These are phyloP conservation scores for Bothrops jararaca DNA, from an alignment of 2,113 vertebrate species.

Conservation along the genomic window DNA sequence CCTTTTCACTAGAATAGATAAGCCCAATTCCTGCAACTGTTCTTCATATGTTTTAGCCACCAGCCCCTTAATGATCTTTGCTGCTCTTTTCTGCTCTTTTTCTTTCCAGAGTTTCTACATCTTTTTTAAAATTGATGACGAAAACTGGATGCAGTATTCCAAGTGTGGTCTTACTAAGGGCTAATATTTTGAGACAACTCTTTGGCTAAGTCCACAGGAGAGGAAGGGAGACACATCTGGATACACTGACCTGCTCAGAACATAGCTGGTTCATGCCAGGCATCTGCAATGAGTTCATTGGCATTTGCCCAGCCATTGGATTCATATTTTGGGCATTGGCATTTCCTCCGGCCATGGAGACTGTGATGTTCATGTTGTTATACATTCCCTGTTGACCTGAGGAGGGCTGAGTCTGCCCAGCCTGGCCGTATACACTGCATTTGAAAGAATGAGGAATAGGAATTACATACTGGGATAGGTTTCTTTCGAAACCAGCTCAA, in stretches of 20 bases:
- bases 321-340: slow-evolving; percentile 80
- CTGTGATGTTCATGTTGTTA: slow-evolving; percentile 98
- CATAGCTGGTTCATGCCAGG: slow-evolving; percentile 81
- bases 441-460: slow-evolving; percentile 41
- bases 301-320: slow-evolving; percentile 82
- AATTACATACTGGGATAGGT: slow-evolving; percentile 32
- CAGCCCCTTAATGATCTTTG: background rate
- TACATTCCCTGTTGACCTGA: slow-evolving; percentile 88
- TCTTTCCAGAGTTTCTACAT: background rate
- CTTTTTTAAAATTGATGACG: background rate
- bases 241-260: slow-evolving; percentile 86
- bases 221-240: background rate
- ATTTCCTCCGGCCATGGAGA: slow-evolving; percentile 90
- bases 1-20: background rate
- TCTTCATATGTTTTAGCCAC: background rate
- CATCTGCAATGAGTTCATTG: slow-evolving; percentile 86
- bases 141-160: background rate
- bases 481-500: background rate
- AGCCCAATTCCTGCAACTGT: background rate
- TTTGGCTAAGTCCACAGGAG: background rate
- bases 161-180: background rate
- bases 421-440: slow-evolving; percentile 82
- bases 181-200: background rate
- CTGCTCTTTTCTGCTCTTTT: background rate
- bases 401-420: slow-evolving; percentile 73